Evolutionary conservation across 1,140 invertebrate species (phyloP), one percentile per base, ranked within the genome.

Genomic region (Druon quercuslanigerum): DNA sequence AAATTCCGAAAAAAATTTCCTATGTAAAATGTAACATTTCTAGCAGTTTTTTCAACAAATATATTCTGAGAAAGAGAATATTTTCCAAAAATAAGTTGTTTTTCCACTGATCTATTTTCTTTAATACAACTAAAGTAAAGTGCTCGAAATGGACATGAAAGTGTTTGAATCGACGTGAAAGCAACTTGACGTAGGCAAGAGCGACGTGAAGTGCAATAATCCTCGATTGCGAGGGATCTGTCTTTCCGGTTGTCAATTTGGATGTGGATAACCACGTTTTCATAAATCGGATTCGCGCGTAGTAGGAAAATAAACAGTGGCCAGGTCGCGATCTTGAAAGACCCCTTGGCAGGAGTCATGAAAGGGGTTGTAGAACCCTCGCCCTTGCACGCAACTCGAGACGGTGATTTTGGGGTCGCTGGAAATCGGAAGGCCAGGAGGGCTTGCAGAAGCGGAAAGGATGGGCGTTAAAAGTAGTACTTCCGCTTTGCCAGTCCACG

Each of bases 391-490:
- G 76, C 72, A 71, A 74, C 77, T 73, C 80, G 77, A 83, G 78
- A 77, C 66, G 79, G 72, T 78, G 83, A 79, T 83, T 83, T 77
- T 50, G 51, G 79, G 80, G 60, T 60, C 57, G 57, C 79, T 72
- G 70, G 79, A 84, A 84, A 84, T 84, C 81, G 79, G 78, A 82
- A 81, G 78, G 82, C 81, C 79, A 54, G 51, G 13, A 60, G 79
- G 77, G 79, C 71, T 51, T 57, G 51, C 3, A 54, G 19, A 11
- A 17, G 50, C 66, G 70, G 75, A 79, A 80, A 78, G 83, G 83
- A 79, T 79, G 83, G 78, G 81, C 82, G 80, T 83, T 46, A 84
- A 83, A 84, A 83, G 83, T 83, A 83, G 83, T 83, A 79, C 79
- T 83, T 83, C 82, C 83, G 80, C 77, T 85, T 46, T 81, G 57